phyloP scores from a whole-genome alignment of 2,888 invertebrate species.

The Branchipolynoe longqiensis region DNA sequence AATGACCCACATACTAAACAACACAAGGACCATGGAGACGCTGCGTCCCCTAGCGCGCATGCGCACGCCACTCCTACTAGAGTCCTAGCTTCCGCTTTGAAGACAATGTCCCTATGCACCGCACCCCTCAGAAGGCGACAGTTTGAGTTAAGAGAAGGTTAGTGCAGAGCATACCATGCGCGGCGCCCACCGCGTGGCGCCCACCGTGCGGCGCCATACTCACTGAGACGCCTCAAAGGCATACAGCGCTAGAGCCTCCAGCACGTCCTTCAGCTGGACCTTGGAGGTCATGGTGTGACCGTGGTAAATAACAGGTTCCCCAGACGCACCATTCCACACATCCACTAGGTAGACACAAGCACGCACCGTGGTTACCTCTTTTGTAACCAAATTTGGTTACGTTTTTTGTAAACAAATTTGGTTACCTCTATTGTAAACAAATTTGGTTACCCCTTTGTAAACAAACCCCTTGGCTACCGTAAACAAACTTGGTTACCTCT shows the following conservation, averaged over 20 bases:
- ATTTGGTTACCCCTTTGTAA: too few species aligned
- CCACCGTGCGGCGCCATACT: constrained; percentile 76
- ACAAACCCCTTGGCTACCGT: too few species aligned
- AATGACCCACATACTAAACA: too few species aligned
- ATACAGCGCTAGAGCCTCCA: constrained; percentile 94
- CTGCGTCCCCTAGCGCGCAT: too few species aligned
- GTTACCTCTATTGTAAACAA: too few species aligned
- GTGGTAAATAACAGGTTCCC: constrained; percentile 85
- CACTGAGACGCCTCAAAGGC: constrained; percentile 95
- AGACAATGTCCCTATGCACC: too few species aligned
- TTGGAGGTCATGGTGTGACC: constrained; percentile 95
- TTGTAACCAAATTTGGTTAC: background rate
- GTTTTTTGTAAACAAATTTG: background rate
- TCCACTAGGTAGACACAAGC: constrained; percentile 83
- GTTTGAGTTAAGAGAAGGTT: background rate
- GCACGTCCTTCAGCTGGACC: constrained; percentile 95
- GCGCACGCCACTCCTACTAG: background rate
- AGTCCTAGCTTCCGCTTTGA: background rate
- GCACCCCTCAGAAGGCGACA: too few species aligned
- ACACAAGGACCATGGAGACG: too few species aligned
- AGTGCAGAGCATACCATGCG: background rate
- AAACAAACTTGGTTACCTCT: too few species aligned
- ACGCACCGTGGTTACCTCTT: background rate
- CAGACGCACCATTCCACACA: constrained; percentile 85
- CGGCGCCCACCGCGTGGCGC: background rate